phyloP scores from a whole-genome alignment of 1,140 invertebrate species.

The Apis dorsata region DNA sequence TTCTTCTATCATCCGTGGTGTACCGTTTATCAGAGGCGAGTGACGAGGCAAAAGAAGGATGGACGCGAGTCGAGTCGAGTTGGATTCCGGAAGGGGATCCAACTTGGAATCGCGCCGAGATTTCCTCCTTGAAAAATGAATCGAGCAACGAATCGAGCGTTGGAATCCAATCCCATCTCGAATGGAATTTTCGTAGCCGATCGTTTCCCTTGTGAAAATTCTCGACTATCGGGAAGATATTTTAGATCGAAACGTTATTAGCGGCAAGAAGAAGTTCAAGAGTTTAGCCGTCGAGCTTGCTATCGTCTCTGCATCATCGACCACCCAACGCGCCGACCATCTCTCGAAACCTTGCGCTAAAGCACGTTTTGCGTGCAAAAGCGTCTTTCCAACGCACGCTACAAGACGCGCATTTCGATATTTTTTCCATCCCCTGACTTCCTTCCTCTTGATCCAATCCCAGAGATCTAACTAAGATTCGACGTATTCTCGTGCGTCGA shows the following conservation, averaged over 20 bases:
- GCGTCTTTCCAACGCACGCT: background rate
- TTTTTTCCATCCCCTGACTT: background rate
- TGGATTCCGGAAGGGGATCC: constrained; percentile 47
- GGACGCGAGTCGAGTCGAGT: background rate
- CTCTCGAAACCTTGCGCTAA: background rate
- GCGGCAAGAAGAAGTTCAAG: background rate
- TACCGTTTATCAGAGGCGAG: constrained; percentile 25
- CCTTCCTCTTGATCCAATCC: too few species aligned
- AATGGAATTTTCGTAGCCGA: too few species aligned
- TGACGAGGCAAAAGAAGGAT: constrained; percentile 20
- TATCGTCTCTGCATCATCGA: background rate
- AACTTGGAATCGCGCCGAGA: constrained; percentile 11
- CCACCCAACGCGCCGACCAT: constrained; percentile 25
- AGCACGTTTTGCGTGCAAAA: background rate
- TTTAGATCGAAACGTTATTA: background rate
- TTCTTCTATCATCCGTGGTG: constrained; percentile 1
- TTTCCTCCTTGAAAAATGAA: background rate
- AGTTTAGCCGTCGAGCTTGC: too few species aligned
- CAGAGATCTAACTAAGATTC: too few species aligned
- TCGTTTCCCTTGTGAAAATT: background rate
- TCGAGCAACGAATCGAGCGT: too few species aligned
- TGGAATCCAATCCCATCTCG: background rate
- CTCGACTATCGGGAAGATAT: background rate
- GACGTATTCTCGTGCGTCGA: too few species aligned
- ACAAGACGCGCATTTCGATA: background rate